Evolutionary conservation across 1,140 invertebrate species (phyloP).

Genomic region (Zaprionus ornatus): DNA sequence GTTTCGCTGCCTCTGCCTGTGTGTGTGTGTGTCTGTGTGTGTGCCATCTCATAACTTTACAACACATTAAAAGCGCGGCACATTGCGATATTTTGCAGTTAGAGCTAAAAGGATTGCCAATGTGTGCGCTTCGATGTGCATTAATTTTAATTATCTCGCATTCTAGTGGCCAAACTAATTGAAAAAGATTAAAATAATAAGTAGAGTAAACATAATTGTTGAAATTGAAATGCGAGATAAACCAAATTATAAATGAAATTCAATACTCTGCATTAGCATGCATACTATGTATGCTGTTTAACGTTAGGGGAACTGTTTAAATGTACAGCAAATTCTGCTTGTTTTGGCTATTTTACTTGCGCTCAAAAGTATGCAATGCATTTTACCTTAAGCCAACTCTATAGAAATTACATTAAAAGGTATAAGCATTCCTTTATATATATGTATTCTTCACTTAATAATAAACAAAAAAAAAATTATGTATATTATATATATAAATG

Average conservation of each 20-base stretch:
- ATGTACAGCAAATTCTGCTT: no score
- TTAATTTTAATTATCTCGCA: slow-evolving; percentile 7
- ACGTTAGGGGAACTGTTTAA: no score
- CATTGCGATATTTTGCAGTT: slow-evolving; percentile 3
- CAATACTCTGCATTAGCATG: not conserved
- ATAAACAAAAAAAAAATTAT: no score
- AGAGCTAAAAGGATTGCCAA: slow-evolving; percentile 21
- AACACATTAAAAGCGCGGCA: slow-evolving; percentile 37
- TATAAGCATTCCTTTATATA: no score
- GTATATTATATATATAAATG: no score
- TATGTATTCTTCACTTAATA: no score
- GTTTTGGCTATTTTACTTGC: no score
- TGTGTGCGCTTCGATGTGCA: slow-evolving; percentile 13
- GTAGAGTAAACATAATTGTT: not conserved
- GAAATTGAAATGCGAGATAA: not conserved
- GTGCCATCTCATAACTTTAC: slow-evolving; percentile 12
- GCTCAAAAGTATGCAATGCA: no score
- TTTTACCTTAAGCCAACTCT: no score
- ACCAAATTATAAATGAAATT: not conserved
- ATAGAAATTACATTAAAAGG: no score
- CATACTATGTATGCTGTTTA: no score
- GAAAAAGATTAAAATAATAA: not conserved
- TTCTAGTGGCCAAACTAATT: not conserved
- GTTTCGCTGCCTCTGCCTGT: not conserved
- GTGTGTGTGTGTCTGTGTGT: slow-evolving; percentile 10